A percentile compares a stretch with the other conserved stretches of the same genome.
These are phyloP conservation scores for Aegithalos caudatus DNA, from an alignment of 2,113 vertebrate species.

Conservation along the genomic window DNA sequence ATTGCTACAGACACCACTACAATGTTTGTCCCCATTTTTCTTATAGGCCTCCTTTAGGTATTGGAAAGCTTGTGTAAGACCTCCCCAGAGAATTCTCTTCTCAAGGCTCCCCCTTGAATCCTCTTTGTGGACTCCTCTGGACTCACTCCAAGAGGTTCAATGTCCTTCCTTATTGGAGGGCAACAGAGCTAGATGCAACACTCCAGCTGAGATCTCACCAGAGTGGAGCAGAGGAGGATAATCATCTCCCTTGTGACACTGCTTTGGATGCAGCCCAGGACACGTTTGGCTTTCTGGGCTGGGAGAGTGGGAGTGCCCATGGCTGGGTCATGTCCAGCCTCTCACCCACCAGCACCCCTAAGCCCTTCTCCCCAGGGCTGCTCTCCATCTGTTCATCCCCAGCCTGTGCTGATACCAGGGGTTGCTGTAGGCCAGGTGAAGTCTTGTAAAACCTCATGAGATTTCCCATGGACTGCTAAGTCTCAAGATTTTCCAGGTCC, in stretches of 20 bases:
- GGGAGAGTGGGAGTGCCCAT: fast-evolving
- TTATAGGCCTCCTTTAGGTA: neutral
- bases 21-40: neutral
- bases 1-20: fast-evolving
- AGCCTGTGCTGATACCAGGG: fast-evolving
- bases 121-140: neutral
- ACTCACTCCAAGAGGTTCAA: fast-evolving
- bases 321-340: neutral
- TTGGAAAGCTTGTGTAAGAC: neutral
- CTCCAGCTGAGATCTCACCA: neutral
- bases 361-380: fast-evolving
- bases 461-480: too few relatives aligned
- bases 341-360: neutral
- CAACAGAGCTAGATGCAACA: neutral
- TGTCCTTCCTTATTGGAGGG: neutral
- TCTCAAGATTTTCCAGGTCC: neutral
- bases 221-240: neutral
- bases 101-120: fast-evolving
- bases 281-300: fast-evolving
- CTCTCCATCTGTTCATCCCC: neutral
- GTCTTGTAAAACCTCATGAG: neutral
- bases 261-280: neutral
- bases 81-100: neutral
- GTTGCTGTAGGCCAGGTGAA: fast-evolving
- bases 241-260: fast-evolving